Evolutionary conservation across 2,113 vertebrate species (phyloP).

Genomic region (Meles meles): DNA sequence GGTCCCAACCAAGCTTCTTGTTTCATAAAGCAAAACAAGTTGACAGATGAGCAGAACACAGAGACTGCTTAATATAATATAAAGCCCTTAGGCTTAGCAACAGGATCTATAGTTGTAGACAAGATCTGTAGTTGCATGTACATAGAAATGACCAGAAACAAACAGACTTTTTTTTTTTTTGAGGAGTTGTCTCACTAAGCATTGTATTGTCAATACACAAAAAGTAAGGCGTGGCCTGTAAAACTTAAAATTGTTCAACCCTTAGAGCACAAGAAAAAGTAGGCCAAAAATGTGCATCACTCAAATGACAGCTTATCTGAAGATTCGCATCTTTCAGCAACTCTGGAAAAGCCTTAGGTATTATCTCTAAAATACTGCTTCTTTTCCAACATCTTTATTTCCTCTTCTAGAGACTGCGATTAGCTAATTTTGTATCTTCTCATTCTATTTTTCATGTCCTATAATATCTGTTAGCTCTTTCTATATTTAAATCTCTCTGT

Average conservation of each 20-base stretch:
- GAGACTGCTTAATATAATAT: background rate
- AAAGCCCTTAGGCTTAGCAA: background rate
- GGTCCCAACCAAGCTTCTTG: background rate
- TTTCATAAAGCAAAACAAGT: background rate
- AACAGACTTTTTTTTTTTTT: background rate
- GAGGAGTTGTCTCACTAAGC: background rate
- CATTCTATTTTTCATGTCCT: background rate
- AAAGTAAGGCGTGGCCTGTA: background rate
- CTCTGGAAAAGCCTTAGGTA: background rate
- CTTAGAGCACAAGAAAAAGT: background rate
- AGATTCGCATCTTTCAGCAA: rapidly evolving
- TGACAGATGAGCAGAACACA: background rate
- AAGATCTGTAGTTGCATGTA: background rate
- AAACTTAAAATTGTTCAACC: background rate
- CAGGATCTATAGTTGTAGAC: background rate
- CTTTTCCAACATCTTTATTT: background rate
- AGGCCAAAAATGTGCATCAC: background rate
- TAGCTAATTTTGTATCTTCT: background rate
- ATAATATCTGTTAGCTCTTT: background rate
- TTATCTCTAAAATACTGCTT: background rate
- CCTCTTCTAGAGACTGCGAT: background rate
- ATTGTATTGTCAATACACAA: background rate
- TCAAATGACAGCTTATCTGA: background rate
- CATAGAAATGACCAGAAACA: background rate
- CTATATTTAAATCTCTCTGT: background rate